Conservation (phyloP, 2,113 vertebrate species). For the Cryptotis parvus region DNA sequence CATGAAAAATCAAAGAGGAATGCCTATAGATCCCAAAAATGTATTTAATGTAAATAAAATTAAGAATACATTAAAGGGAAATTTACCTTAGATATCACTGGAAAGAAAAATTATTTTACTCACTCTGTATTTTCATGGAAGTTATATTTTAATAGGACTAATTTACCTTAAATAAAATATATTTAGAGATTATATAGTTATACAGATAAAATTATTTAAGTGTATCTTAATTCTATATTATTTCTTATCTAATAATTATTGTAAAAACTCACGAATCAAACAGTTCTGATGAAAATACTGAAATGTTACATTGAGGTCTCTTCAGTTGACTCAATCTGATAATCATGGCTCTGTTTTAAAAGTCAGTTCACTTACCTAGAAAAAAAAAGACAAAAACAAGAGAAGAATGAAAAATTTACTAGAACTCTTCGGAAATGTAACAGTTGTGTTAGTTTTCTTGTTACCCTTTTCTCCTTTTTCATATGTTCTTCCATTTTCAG, state of each 20-base stretch:
- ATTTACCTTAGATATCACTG: neutral
- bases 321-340: neutral
- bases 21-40: neutral
- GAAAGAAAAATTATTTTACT: neutral
- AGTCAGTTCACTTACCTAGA: conserved; percentile 89
- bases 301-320: neutral
- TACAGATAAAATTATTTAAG: neutral
- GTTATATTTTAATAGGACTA: neutral
- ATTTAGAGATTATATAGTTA: neutral
- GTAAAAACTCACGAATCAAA: conserved; percentile 77
- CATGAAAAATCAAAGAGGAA: conserved; percentile 5
- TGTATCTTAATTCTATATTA: neutral
- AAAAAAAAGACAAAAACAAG: conserved; percentile 48
- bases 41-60: neutral
- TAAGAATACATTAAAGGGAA: neutral
- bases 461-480: neutral
- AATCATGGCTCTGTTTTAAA: conserved; percentile 62
- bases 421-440: conserved; percentile 57
- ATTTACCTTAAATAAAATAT: conserved; percentile 58
- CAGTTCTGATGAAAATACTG: neutral
- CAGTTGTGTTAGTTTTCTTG: neutral
- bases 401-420: conserved; percentile 56
- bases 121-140: neutral
- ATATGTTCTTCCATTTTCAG: neutral
- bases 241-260: neutral